Conservation (phyloP, 2,888 invertebrate genomes). For the Heliconius sara region DNA sequence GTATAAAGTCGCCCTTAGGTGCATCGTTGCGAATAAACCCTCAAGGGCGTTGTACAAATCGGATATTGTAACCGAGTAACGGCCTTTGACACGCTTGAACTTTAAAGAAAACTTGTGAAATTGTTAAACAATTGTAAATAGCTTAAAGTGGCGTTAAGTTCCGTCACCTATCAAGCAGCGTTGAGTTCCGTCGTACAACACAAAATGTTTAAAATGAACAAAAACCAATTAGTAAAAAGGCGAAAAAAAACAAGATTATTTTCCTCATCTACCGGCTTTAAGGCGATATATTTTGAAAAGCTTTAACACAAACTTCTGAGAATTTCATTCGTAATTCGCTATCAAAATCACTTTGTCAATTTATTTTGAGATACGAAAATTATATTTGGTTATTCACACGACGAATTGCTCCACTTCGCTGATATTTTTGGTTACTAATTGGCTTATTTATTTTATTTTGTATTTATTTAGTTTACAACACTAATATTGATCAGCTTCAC, state of each 20-base stretch:
- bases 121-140: conserved; percentile 17
- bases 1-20: conserved; percentile 23
- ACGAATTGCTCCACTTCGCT: conserved; percentile 1
- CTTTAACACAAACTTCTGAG: conserved; percentile 36
- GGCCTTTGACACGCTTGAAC: conserved; percentile 50
- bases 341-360: conserved; percentile 30
- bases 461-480: neutral
- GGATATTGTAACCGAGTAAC: conserved; percentile 46
- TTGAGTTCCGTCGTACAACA: neutral
- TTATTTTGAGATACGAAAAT: conserved; percentile 37
- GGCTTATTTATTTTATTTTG: neutral
- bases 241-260: neutral
- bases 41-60: conserved; percentile 48
- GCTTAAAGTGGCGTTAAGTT: neutral
- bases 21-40: conserved; percentile 35
- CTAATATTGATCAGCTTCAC: neutral
- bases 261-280: neutral
- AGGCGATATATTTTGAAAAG: neutral
- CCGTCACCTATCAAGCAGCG: neutral
- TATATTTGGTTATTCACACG: conserved; percentile 11
- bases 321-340: conserved; percentile 26
- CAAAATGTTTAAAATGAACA: neutral
- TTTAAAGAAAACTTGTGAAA: conserved; percentile 46
- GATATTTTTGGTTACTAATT: neutral
- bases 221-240: neutral